phyloP scores from a whole-genome alignment of 2,888 invertebrate species.

The Agriotes lineatus region DNA sequence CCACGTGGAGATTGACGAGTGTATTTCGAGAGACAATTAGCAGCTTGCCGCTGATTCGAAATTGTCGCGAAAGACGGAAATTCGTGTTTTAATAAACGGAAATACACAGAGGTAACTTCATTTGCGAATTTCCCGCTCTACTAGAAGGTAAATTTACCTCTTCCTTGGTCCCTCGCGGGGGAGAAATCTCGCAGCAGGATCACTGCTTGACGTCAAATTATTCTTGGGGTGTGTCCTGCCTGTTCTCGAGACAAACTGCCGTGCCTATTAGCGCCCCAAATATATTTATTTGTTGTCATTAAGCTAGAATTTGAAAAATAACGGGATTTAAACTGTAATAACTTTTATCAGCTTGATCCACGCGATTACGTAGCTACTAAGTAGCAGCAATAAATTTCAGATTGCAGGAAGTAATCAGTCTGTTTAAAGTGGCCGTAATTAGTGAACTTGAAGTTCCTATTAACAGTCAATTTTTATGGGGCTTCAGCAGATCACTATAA shows the following conservation, averaged over 20 bases:
- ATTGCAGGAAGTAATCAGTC: not conserved
- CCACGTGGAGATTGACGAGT: constrained; percentile 34
- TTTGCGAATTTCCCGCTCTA: constrained; percentile 31
- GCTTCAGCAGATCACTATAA: no score
- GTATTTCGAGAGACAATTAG: constrained; percentile 38
- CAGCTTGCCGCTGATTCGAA: constrained; percentile 31
- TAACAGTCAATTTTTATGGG: no score
- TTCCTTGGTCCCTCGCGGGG: constrained; percentile 7
- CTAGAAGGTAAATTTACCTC: constrained; percentile 31
- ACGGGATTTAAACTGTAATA: constrained; percentile 5
- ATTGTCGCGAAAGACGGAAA: constrained; percentile 33
- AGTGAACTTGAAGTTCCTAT: not conserved
- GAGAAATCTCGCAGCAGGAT: constrained; percentile 47
- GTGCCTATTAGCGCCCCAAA: constrained; percentile 27
- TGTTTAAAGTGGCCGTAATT: not conserved
- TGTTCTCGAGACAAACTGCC: constrained; percentile 34
- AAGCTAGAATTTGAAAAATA: constrained; percentile 14
- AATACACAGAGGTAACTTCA: constrained; percentile 38
- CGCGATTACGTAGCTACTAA: not conserved
- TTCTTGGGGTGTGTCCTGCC: constrained; percentile 25
- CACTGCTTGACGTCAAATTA: constrained; percentile 40
- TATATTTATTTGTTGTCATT: constrained; percentile 30
- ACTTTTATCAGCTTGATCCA: constrained; percentile 1
- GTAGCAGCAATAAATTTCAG: not conserved
- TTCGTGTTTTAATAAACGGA: constrained; percentile 39